phyloP scores from a whole-genome alignment of 2,113 vertebrate genomes.

The Bos javanicus region DNA sequence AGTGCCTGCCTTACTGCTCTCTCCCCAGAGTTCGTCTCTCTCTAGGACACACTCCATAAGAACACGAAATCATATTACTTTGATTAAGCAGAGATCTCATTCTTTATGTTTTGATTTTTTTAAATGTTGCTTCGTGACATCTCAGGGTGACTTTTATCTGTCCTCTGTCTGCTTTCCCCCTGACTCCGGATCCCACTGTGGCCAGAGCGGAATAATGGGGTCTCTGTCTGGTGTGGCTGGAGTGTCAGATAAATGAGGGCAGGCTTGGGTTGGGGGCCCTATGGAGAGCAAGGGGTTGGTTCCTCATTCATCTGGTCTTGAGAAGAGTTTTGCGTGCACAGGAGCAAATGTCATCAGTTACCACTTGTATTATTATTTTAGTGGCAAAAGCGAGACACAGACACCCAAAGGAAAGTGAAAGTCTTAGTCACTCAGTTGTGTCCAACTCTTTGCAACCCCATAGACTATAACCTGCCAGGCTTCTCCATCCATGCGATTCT shows the following conservation, averaged over 20 bases:
- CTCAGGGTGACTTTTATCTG: neutral
- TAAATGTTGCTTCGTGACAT: neutral
- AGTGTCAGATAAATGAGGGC: neutral
- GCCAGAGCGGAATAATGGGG: neutral
- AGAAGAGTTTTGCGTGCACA: neutral
- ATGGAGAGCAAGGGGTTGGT: neutral
- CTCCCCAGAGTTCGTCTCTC: neutral
- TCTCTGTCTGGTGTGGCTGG: accelerated
- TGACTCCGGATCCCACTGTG: accelerated
- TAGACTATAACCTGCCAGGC: neutral
- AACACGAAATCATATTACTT: neutral
- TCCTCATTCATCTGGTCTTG: neutral
- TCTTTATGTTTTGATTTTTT: neutral
- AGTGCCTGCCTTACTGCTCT: neutral
- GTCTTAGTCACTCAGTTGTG: neutral
- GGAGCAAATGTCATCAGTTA: accelerated
- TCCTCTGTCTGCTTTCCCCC: neutral
- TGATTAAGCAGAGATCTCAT: neutral
- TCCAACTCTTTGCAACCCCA: neutral
- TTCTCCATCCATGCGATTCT: neutral
- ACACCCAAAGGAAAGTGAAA: neutral
- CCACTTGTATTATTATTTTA: neutral
- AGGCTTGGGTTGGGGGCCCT: neutral
- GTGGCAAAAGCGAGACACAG: neutral
- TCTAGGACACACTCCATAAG: neutral